Base-by-base conservation (phyloP, 23 tunicate genomes). In the Trididemnum clinides region DNA sequence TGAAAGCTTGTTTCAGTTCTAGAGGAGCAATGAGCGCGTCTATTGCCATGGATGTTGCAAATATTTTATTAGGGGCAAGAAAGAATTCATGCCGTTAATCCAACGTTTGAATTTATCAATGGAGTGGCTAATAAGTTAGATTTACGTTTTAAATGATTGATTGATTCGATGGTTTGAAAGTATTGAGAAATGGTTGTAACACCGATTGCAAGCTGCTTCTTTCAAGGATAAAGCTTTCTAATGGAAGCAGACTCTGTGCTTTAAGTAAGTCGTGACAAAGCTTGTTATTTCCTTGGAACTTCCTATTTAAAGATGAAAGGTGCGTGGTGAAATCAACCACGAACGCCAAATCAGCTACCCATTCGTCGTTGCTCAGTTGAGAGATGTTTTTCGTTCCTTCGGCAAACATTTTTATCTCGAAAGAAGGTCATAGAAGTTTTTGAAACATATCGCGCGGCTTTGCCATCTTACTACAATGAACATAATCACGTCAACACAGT, bases 391-490 rank as follows among this genome's bases (percentile, higher is more conserved):
- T 70, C 58, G 72, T 71, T 33, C 86, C 86, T 70, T 70, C 81
- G 51, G 86, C 85, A 80, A 80, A 80, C 85, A 59, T 71, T 71
- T 71, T 71, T 26, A 27, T 71, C 39, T 71, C 77, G 77, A 37
- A 71, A 71, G 77, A 33, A 71, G 86, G 86, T 82, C 82, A 82
- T 82, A 82, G 59, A 82, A 71, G 72, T 57, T 66, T 82, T 82
- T 82, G 86, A 82, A 25, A 82, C 86, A 82, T 71, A 82, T 21
- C 72, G 86, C 86, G 82, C 86, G 82, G 86, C 86, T 82, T 82
- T 72, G 57, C 86, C 82, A 82, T 82, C 86, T 29, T 25, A 72
- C 82, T 23, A 82, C 86, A 19, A 82, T 82, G 79, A 82, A 82
- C 86, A 82, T 71, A 72, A 69, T 57, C n/a, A 82, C 32, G 82